Base-by-base conservation (phyloP, 1,140 invertebrate genomes). In the Acromyrmex echinatior region DNA sequence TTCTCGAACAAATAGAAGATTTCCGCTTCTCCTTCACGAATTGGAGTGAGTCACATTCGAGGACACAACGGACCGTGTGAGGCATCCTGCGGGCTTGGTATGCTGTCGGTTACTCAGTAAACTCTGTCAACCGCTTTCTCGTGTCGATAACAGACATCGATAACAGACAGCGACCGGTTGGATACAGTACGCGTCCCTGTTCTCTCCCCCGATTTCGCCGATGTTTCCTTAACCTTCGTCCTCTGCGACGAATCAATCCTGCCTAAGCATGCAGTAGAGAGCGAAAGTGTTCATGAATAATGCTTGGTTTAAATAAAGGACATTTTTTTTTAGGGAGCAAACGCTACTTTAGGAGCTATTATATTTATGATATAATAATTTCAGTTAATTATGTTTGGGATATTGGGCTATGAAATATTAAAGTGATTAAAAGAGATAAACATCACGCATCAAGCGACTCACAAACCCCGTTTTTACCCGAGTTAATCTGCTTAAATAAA, bases 61-160 rank as follows among this genome's bases (percentile, higher is more conserved):
- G 68, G 80, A 53, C 21, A 90, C 73, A 91, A 90, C 81, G 89
- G 58, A 39, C 65, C 82, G 51, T 86, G 86, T 79, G 82, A 91
- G 73, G 77, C 74, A 63, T 74, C 70, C 39, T 76, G 25, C 28
- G 2, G 45, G 35, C 5, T 25, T 74, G 39, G 65, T 53, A 31
- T 71, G 78, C 80, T 89, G 89, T 93, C 88, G 82, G 87, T 87
- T 88, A 79, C 87, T 92, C 89, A 56, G 91, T 81, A 93, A 93
- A 93, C 89, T 90, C 88, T 89, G 88, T 82, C 86, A 91, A 92
- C 89, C 85, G 87, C 66, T 88, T 91, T 93, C 76, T 89, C 90
- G 87, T 76, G 73, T 78, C 89, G 92, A 93, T 93, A 93, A 93
- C 80, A 78, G 51, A n/a, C 65, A 18, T 56, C 82, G 92, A 93